Evolutionary conservation across 2,888 invertebrate species (phyloP).

Genomic region (Zygothrica quintamaculata): DNA sequence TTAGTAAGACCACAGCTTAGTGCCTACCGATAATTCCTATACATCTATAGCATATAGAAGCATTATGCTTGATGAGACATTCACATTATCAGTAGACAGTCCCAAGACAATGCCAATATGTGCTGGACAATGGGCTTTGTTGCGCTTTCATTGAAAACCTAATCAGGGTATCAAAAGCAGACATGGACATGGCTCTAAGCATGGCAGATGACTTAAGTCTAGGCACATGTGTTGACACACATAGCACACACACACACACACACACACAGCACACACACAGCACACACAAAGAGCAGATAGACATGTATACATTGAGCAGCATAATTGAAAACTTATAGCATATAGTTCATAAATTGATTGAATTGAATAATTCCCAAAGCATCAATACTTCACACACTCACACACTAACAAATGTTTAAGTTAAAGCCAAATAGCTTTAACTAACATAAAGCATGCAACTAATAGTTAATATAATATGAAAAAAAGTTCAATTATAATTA

Average conservation of each 20-base stretch:
- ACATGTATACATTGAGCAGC: constrained; percentile 6
- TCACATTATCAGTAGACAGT: constrained; percentile 11
- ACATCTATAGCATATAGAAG: no score
- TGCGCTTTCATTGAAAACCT: not conserved
- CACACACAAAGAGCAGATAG: not conserved
- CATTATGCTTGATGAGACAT: constrained; percentile 1
- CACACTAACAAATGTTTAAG: no score
- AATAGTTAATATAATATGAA: no score
- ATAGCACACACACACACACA: constrained; percentile 1
- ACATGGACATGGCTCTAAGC: constrained; percentile 1
- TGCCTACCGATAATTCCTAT: no score
- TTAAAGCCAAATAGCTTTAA: no score
- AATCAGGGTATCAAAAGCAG: constrained; percentile 6
- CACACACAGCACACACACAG: constrained; percentile 2
- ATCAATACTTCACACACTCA: no score
- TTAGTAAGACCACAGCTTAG: no score
- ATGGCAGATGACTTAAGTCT: not conserved
- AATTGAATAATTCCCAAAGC: no score
- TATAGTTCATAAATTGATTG: constrained; percentile 1
- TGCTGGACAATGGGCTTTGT: no score
- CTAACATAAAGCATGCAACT: no score
- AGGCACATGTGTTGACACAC: not conserved
- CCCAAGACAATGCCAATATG: no score
- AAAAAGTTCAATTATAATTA: no score
- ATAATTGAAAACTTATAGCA: constrained; percentile 63